These are phyloP conservation scores for Helicoverpa assulta DNA, from an alignment of 2,888 invertebrate genomes.

Conservation along the genomic window DNA sequence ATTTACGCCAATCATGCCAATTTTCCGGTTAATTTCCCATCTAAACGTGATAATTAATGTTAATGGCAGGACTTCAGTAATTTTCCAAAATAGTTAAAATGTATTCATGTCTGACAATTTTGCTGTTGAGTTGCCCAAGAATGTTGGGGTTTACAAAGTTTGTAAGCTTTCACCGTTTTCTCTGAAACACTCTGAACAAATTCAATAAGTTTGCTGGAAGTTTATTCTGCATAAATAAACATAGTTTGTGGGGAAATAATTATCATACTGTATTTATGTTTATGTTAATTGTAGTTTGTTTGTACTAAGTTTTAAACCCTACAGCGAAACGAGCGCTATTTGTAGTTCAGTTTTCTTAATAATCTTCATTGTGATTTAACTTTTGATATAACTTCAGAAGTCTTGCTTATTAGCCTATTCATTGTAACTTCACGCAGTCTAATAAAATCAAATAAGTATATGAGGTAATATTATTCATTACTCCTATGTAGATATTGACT, in stretches of 20 bases:
- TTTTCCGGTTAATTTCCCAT: not conserved
- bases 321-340: not conserved
- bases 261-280: not conserved
- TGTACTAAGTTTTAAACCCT: constrained; percentile 2
- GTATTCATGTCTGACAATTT: not conserved
- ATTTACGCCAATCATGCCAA: not conserved
- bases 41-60: not conserved
- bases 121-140: constrained; percentile 7
- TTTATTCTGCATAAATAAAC: constrained; percentile 20
- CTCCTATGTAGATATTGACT: not conserved
- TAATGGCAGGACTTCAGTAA: not conserved
- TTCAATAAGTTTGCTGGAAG: constrained; percentile 11
- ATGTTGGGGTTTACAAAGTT: constrained; percentile 9
- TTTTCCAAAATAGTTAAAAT: not conserved
- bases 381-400: not conserved
- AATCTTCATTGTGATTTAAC: not conserved
- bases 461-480: not conserved
- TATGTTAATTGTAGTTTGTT: constrained; percentile 4
- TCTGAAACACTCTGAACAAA: constrained; percentile 16
- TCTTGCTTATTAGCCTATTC: not conserved
- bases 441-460: not conserved
- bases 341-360: not conserved
- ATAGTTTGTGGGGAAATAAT: not conserved
- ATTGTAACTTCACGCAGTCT: not conserved
- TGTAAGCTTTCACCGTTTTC: constrained; percentile 6